Percentiles rank a stretch among this genome's conserved stretches.
phyloP scores from a whole-genome alignment of 2,797 vertebrate genomes.

The Tachyglossus aculeatus region DNA sequence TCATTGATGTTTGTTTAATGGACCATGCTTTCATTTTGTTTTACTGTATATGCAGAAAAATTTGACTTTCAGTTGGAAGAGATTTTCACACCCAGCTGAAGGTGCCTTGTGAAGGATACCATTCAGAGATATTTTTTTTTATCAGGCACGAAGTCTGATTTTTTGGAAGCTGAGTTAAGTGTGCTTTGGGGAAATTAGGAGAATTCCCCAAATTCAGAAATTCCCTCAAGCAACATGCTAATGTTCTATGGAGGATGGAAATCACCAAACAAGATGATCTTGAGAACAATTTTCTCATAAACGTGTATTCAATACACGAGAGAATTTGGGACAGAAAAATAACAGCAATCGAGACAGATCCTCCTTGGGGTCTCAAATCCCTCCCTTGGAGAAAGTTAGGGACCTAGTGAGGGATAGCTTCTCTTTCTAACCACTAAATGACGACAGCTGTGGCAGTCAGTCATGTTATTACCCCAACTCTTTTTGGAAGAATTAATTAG shows the following conservation, averaged over 20 bases:
- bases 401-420: no score
- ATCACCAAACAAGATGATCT: slow-evolving; percentile 8
- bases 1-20: slow-evolving; percentile 46
- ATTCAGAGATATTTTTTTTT: neutral
- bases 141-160: no score
- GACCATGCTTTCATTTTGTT: slow-evolving; percentile 23
- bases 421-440: no score
- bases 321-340: no score
- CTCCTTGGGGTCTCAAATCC: no score
- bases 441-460: no score
- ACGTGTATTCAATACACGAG: no score
- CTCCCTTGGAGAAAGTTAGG: no score
- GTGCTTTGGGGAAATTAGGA: slow-evolving; percentile 43
- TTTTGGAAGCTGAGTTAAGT: slow-evolving; percentile 9
- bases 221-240: neutral
- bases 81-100: slow-evolving; percentile 10
- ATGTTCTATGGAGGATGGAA: slow-evolving; percentile 6
- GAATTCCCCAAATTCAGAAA: no score
- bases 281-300: slow-evolving; percentile 12
- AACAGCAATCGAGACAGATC: no score
- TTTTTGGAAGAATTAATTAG: no score
- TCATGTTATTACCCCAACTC: no score
- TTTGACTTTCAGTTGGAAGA: neutral
- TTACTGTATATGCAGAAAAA: slow-evolving; percentile 39
- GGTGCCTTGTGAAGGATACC: neutral